These are phyloP conservation scores for Apodemus agrarius DNA, from an alignment of 2,797 vertebrate genomes.

Conservation along the genomic window DNA sequence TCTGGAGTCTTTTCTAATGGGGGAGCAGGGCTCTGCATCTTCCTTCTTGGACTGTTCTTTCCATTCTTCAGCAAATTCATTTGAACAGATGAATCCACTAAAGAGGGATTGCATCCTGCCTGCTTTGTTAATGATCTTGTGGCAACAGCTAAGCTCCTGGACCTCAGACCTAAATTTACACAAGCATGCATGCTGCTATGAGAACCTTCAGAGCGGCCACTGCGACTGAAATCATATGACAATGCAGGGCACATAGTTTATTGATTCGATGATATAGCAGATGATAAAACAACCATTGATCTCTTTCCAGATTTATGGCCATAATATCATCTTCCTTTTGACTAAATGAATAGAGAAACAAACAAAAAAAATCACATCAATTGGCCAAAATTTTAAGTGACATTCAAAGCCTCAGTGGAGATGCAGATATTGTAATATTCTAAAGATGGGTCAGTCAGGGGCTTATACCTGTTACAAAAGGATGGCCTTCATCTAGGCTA, in stretches of 20 bases:
- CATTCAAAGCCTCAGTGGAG: neutral
- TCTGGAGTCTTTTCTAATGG: neutral
- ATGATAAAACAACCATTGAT: neutral
- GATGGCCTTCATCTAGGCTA: neutral
- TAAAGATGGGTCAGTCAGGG: neutral
- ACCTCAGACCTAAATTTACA: neutral
- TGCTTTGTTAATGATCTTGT: neutral
- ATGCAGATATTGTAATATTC: neutral
- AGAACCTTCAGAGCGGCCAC: neutral
- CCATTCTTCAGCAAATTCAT: neutral
- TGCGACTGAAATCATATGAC: neutral
- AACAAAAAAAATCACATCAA: slow-evolving; percentile 27
- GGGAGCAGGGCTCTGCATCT: neutral
- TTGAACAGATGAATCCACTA: neutral
- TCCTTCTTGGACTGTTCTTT: neutral
- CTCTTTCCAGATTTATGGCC: neutral
- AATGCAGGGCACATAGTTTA: neutral
- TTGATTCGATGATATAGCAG: neutral
- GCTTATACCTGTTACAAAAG: neutral
- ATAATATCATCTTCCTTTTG: neutral
- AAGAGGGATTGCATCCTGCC: neutral
- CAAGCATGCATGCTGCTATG: neutral
- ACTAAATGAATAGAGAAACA: neutral
- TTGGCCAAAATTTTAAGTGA: neutral
- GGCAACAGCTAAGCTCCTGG: neutral